phyloP scores from a whole-genome alignment of 2,113 vertebrate genomes.

The Amphilophus citrinellus region DNA sequence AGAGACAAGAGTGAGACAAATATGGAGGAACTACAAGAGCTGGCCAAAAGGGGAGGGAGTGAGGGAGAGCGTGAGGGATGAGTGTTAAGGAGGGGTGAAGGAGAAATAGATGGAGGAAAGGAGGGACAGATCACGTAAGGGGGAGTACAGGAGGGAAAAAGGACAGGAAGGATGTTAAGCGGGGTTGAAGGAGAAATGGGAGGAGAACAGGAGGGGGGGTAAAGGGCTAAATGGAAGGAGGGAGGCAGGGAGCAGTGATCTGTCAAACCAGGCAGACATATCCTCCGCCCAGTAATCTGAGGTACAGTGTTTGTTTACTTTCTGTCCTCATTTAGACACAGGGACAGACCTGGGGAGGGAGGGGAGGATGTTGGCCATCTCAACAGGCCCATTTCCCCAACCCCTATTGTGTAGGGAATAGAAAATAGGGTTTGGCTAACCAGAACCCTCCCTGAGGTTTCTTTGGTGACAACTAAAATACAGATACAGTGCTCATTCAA shows the following conservation, averaged over 20 bases:
- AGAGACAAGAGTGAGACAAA: slow-evolving; percentile 64
- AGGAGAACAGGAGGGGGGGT: slow-evolving; percentile 34
- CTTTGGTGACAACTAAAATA: slow-evolving; percentile 56
- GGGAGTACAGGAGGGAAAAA: slow-evolving; percentile 42
- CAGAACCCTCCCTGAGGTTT: slow-evolving; percentile 62
- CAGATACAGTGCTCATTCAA: slow-evolving; percentile 53
- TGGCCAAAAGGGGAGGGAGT: slow-evolving; percentile 38
- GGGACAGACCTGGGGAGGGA: slow-evolving; percentile 55
- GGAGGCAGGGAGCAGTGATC: slow-evolving; percentile 65
- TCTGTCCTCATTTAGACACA: slow-evolving; percentile 73
- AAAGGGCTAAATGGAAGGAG: slow-evolving; percentile 15
- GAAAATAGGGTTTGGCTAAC: slow-evolving; percentile 70
- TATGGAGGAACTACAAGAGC: slow-evolving; percentile 56
- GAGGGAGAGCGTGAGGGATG: slow-evolving; percentile 61
- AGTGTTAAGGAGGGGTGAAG: slow-evolving; percentile 78
- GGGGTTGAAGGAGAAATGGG: slow-evolving; percentile 68
- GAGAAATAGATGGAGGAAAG: slow-evolving; percentile 65
- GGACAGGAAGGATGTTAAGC: slow-evolving; percentile 72
- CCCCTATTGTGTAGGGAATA: slow-evolving; percentile 69
- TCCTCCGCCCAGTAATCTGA: slow-evolving; percentile 78
- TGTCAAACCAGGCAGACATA: slow-evolving; percentile 70
- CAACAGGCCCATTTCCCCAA: slow-evolving; percentile 66
- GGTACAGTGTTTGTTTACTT: slow-evolving; percentile 78
- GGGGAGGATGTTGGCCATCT: slow-evolving; percentile 56
- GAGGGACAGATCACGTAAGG: slow-evolving; percentile 29